Evolutionary conservation across 2,113 vertebrate genomes (phyloP).

Genomic region (Sinocyclocheilus rhinocerous): DNA sequence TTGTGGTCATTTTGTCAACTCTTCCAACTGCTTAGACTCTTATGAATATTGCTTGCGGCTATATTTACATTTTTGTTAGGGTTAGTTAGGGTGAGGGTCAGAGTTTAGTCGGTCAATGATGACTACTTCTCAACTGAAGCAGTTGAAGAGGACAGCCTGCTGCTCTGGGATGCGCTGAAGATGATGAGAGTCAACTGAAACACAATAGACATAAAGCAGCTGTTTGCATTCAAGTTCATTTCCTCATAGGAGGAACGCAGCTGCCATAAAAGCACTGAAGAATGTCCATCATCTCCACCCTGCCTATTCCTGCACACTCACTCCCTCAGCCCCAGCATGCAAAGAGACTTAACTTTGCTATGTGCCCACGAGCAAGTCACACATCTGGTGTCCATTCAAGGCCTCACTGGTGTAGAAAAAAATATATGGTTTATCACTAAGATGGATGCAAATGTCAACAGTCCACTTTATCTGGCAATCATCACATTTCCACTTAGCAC

Average conservation of each 20-base stretch:
- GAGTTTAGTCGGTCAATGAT: not conserved
- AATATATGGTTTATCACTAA: constrained; percentile 33
- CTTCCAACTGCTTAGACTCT: not conserved
- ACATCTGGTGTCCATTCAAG: constrained; percentile 36
- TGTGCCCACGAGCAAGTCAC: not conserved
- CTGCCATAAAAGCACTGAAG: constrained; percentile 52
- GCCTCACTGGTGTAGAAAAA: not conserved
- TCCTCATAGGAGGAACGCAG: constrained; percentile 46
- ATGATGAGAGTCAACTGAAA: constrained; percentile 27
- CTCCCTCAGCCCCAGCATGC: constrained; percentile 9
- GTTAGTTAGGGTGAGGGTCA: not conserved
- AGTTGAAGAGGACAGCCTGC: not conserved
- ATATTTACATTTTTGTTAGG: not conserved
- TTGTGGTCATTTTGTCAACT: not conserved
- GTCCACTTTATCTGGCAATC: not conserved
- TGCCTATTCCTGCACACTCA: not conserved
- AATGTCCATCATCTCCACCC: constrained; percentile 50
- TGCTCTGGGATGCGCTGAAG: not conserved
- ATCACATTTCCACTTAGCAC: not conserved
- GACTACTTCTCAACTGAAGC: not conserved
- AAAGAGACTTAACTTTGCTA: constrained; percentile 4
- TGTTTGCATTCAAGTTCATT: constrained; percentile 51
- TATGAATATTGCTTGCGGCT: not conserved
- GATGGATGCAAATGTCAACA: constrained; percentile 31
- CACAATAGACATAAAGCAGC: constrained; percentile 39